phyloP scores from a whole-genome alignment of 2,113 vertebrate species.

The Clarias batrachus region DNA sequence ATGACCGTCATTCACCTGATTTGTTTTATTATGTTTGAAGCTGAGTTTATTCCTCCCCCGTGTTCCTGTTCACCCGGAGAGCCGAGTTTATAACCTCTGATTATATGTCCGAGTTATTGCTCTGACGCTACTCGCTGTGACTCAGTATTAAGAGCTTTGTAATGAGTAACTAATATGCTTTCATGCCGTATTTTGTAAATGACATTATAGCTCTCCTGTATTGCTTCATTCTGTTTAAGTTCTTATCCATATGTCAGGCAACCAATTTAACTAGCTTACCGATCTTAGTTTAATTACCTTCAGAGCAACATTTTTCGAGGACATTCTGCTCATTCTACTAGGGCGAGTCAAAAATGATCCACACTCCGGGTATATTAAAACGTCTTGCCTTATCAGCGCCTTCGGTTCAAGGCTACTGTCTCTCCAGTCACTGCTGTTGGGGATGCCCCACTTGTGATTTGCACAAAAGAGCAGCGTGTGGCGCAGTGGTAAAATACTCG shows the following conservation, averaged over 20 bases:
- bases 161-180: constrained; percentile 37
- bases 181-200: not conserved
- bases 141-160: constrained; percentile 18
- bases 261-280: not conserved
- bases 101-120: constrained; percentile 19
- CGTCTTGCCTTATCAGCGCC: too few relatives aligned
- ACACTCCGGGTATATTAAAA: too few relatives aligned
- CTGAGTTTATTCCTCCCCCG: not conserved
- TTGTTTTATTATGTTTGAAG: not conserved
- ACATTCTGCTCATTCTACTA: not conserved
- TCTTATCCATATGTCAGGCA: not conserved
- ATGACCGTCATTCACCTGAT: not conserved
- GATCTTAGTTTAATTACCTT: not conserved
- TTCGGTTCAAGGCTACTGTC: too few relatives aligned
- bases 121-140: constrained; percentile 27
- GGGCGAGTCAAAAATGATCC: not conserved
- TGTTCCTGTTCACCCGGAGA: not conserved
- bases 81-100: not conserved
- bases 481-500: too few relatives aligned
- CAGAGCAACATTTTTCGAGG: not conserved
- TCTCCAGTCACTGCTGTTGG: too few relatives aligned
- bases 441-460: too few relatives aligned
- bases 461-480: too few relatives aligned
- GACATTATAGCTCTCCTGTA: not conserved
- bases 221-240: not conserved